phyloP scores from a whole-genome alignment of 2,113 vertebrate genomes.

The Ondatra zibethicus region DNA sequence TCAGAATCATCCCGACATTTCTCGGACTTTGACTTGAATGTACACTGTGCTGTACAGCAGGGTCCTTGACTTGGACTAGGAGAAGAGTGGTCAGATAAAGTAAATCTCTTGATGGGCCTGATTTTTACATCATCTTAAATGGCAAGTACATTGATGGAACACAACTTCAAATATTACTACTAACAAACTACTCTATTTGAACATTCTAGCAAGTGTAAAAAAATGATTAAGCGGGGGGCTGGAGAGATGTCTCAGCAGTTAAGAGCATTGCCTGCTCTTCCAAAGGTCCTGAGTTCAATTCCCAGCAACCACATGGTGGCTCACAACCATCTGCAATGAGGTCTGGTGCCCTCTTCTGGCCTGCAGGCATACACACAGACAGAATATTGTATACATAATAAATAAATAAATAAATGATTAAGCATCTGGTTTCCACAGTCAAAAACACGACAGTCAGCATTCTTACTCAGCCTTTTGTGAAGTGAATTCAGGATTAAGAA shows the following conservation, averaged over 20 bases:
- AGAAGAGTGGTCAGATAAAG: conserved; percentile 55
- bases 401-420: too few species aligned
- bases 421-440: background rate
- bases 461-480: background rate
- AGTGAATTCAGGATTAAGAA: conserved; percentile 29
- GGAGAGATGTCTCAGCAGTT: too few species aligned
- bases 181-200: conserved; percentile 3
- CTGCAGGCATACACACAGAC: too few species aligned
- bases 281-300: too few species aligned
- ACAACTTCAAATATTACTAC: conserved; percentile 7
- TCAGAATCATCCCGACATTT: conserved; percentile 93
- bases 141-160: background rate
- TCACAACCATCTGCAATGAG: too few species aligned
- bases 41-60: conserved; percentile 91
- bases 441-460: background rate
- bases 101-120: background rate
- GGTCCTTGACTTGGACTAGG: conserved; percentile 96
- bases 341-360: too few species aligned
- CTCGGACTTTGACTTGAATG: conserved; percentile 84
- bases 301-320: too few species aligned
- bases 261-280: too few species aligned
- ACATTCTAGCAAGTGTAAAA: background rate
- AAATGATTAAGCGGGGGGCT: too few species aligned
- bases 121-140: conserved; percentile 46
- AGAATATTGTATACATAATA: too few species aligned